These are phyloP conservation scores for Morpho achilles DNA, from an alignment of 2,888 invertebrate genomes.

Conservation along the genomic window DNA sequence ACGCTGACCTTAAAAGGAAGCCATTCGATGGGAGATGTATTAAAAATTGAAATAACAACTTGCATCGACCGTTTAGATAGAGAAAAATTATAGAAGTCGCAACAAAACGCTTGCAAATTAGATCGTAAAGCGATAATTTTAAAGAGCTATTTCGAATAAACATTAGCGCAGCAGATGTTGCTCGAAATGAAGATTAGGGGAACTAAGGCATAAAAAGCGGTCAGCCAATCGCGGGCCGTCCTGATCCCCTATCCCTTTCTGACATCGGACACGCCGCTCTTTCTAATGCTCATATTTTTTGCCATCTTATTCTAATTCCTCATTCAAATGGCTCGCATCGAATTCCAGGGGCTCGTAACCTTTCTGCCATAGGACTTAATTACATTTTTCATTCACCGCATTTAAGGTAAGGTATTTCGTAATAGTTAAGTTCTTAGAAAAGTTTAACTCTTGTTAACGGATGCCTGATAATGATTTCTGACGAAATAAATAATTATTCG, in stretches of 20 bases:
- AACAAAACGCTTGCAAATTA: slow-evolving; percentile 54
- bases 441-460: slow-evolving; percentile 2
- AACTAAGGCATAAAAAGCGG: slow-evolving; percentile 77
- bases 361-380: slow-evolving; percentile 45
- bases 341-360: slow-evolving; percentile 67
- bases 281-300: slow-evolving; percentile 78
- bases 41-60: slow-evolving; percentile 71
- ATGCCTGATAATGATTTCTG: slow-evolving; percentile 18
- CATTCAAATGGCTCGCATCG: slow-evolving; percentile 70
- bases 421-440: slow-evolving; percentile 19
- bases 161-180: slow-evolving; percentile 72
- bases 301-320: slow-evolving; percentile 75
- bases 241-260: slow-evolving; percentile 51
- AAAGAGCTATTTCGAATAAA: slow-evolving; percentile 72
- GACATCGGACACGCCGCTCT: slow-evolving; percentile 50
- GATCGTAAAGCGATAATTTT: slow-evolving; percentile 64
- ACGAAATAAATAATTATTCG: slow-evolving; percentile 8
- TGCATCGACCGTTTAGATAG: slow-evolving; percentile 60
- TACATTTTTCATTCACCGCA: slow-evolving; percentile 28
- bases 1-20: slow-evolving; percentile 61
- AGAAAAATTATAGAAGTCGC: slow-evolving; percentile 52
- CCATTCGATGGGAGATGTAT: slow-evolving; percentile 61
- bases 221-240: slow-evolving; percentile 64
- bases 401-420: slow-evolving; percentile 28
- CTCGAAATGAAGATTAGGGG: slow-evolving; percentile 77